Base-by-base conservation (phyloP, 2,888 invertebrate species). In the Drosophila kuntzei region DNA sequence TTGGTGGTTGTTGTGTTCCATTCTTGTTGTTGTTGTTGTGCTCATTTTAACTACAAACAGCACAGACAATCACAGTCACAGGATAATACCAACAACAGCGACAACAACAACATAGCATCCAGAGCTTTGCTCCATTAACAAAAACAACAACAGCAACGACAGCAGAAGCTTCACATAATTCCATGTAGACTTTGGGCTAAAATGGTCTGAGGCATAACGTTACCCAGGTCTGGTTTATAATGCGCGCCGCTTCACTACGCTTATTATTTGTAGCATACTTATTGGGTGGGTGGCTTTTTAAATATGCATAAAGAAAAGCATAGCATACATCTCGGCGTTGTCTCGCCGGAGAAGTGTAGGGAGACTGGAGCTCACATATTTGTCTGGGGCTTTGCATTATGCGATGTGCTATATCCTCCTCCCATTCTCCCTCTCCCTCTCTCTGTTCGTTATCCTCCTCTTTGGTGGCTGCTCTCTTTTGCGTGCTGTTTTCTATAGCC, bases 191-290 rank as follows among this genome's bases (percentile, higher is more conserved):
- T 85, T 84, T 79, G 70, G 80, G 80, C 62, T 53, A 59, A 79
- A 75, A 61, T 57, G 60, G 51, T 34, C 34, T 22, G 44, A 55
- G 55, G 55, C 55, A 55, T 44, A 16, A 4, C 34, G 55, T 16
- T 44, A 16, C 22, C 44, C 44, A 27, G 37, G 64, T 59, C 73
- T 77, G 84, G 77, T 83, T 83, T 87, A 87, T 83, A 80, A 80
- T 83, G 78, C 78, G 65, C 69, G 64, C 66, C 71, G 80, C 86
- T 87, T 86, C 80, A 86, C 86, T 82, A 86, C 80, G 86, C 87
- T 88, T 83, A 82, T 83, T 83, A 85, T 83, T 83, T 83, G 89
- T 88, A 86, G 88, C 86, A 83, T 86, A 88, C 87, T 83, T 83
- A 83, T 83, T 83, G 77, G 76, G 71, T 54, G 61, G 69, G 65